Evolutionary conservation across 2,888 invertebrate genomes (phyloP).

Genomic region (Coenonympha glycerion): DNA sequence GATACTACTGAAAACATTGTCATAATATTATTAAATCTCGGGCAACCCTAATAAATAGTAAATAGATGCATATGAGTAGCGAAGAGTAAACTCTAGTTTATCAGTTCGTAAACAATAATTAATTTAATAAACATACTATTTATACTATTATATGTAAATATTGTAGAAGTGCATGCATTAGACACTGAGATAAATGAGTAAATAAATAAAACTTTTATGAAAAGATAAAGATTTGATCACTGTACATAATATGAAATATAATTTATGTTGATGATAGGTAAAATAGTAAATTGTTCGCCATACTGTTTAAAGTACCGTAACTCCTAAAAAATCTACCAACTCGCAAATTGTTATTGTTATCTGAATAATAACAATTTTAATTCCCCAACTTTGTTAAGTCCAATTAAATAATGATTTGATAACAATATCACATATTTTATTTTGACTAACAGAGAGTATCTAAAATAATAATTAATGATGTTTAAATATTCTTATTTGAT

Average conservation of each 20-base stretch:
- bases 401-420: neutral
- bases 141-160: neutral
- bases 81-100: neutral
- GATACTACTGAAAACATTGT: too few relatives aligned
- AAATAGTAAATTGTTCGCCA: too few relatives aligned
- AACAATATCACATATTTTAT: conserved; percentile 3
- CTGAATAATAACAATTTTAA: neutral
- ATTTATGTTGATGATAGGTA: too few relatives aligned
- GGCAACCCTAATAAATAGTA: neutral
- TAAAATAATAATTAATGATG: too few relatives aligned
- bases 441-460: conserved; percentile 3
- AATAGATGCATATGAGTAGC: neutral
- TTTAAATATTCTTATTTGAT: too few relatives aligned
- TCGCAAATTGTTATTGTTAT: neutral
- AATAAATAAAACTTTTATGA: too few relatives aligned
- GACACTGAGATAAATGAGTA: neutral
- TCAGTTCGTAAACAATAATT: neutral
- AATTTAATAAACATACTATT: neutral
- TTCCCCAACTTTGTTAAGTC: neutral
- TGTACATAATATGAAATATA: neutral
- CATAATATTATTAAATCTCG: too few relatives aligned
- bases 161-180: neutral
- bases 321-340: neutral
- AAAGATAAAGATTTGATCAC: neutral
- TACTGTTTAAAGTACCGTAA: too few relatives aligned